Base-by-base conservation (phyloP, 2,888 invertebrate species). In the Netelia melanura region DNA sequence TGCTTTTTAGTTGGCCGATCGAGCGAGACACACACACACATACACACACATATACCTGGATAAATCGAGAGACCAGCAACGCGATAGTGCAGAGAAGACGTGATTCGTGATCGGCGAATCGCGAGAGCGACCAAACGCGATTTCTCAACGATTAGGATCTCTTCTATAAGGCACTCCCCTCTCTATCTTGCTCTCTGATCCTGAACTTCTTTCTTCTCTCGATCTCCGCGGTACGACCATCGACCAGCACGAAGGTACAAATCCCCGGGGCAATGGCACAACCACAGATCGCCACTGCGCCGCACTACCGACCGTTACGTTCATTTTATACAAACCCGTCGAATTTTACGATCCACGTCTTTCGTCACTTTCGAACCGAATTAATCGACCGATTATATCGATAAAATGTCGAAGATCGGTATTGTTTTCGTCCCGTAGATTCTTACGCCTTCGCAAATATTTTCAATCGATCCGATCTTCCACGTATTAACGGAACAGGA, bases 91-190 rank as follows among this genome's bases (percentile, higher is more conserved):
- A 48, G 74, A 74, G 70, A 72, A 84, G 78, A 85, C 85, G 78
- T 75, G 85, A 85, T 85, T 85, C 85, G 85, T 85, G 85, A 85
- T 85, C 85, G 82, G 82, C 54, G 82, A 82, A 85, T 79, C 76
- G 72, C 64, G 72, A 72, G 85, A 80, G 85, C 77, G 74, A 71
- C 71, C 85, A 79, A 78, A 64, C 85, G 85, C 82, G 82, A 85
- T 85, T 85, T 82, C 79, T 85, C 85, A 76, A 76, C 85, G 85
- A 85, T 85, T 85, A 85, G 79, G 85, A 85, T 85, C 85, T 85
- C 85, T 82, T 72, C 75, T 72, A 79, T 65, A 79, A 78, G 76
- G 62, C 74, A 67, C 76, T 58, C 71, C 43, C 65, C 43, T 43
- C 82, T 78, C 64, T 52, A 79, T 82, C 82, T 82, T 80, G 85